Evolutionary conservation across 2,797 vertebrate species (phyloP), one percentile per base, ranked within the genome.

Genomic region (Malurus leucopterus): DNA sequence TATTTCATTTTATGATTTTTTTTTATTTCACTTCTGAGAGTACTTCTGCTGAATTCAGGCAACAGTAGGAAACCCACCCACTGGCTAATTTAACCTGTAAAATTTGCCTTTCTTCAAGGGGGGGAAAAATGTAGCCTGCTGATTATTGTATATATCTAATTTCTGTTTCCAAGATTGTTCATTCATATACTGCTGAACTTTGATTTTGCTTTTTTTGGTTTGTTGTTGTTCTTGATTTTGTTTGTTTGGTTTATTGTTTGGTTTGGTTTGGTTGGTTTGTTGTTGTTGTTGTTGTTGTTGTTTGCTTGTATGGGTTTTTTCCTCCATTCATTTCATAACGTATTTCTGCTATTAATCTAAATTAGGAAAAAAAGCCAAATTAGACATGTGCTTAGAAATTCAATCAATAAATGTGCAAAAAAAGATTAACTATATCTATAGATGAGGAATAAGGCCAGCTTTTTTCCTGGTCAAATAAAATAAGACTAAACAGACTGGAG

Each of bases 21-120:
- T 86, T 86, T 84, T 40, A 91, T 91, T 92, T 92, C 59, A 62
- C 75, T 91, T 87, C 38, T 72, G 88, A 94, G 90, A 86, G 8
- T 89, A 67, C 34, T 91, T 91, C 63, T 87, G 1, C 19, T 79
- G 50, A 90, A 89, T 88, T 80, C 47, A 86, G 43, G 43, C 49
- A 95, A 53, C 79, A 84, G 79, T 89, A 90, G 87, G 68, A 92
- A 94, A 82, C 38, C 46, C 73, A 70, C 70, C 53, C 59, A 89
- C 36, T 1, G 11, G 20, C 55, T 90, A 87, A 91, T 84, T 87
- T 86, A 87, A 90, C 80, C 61, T 82, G 67, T 89, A 91, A 91
- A 95, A 89, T 57, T 70, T 84, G 53, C 84, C 70, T 75, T 89
- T 80, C 49, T 89, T 73, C 46, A 54, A 70, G 49, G 26, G 38